A percentile compares a stretch with the other conserved stretches of the same genome.
phyloP scores from a whole-genome alignment of 2,888 invertebrate species.

The Apamea crenata region DNA sequence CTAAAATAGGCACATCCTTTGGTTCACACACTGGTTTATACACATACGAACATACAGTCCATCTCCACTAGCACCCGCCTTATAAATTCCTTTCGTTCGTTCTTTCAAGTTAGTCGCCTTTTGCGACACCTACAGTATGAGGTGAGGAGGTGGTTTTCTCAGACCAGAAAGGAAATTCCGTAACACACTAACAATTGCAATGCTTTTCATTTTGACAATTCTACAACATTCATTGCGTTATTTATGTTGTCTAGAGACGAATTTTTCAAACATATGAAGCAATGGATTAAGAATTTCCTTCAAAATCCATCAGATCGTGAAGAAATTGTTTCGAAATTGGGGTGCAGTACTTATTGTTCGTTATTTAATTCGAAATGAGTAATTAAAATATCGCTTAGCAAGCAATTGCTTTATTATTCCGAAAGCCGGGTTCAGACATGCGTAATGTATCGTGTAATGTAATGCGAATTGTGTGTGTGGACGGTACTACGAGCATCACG shows the following conservation, averaged over 20 bases:
- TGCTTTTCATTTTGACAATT: neutral
- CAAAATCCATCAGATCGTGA: neutral
- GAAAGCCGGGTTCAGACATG: neutral
- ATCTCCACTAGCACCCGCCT: neutral
- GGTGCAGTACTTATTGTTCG: neutral
- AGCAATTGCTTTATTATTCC: slow-evolving; percentile 1
- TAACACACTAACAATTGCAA: neutral
- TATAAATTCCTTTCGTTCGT: neutral
- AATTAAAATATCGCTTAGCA: slow-evolving; percentile 4
- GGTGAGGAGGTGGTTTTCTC: neutral
- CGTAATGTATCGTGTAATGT: neutral
- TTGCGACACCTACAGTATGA: neutral
- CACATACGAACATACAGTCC: neutral
- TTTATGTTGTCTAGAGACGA: neutral
- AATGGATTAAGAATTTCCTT: neutral
- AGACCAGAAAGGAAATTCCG: neutral
- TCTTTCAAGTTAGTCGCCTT: neutral
- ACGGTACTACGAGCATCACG: neutral
- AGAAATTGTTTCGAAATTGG: neutral
- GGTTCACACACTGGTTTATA: neutral
- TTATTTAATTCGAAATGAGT: slow-evolving; percentile 7
- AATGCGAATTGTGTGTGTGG: neutral
- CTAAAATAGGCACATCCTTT: neutral
- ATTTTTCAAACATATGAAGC: neutral
- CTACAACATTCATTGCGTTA: neutral